Base-by-base conservation (phyloP, 2,797 vertebrate genomes). In the Notoglanidium macrostoma region DNA sequence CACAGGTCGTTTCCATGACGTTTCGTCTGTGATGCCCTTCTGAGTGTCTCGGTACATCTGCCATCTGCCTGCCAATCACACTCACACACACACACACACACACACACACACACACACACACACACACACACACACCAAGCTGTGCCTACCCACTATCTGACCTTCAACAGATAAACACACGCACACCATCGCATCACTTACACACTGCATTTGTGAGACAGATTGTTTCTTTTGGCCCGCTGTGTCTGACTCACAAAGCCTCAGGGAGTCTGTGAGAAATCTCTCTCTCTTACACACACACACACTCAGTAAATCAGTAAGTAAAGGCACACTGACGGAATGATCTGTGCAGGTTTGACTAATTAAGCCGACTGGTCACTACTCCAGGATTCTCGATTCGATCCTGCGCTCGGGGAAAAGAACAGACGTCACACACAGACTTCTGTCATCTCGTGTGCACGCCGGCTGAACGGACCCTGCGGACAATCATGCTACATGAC, bases 231-330 rank as follows among this genome's bases (percentile, higher is more conserved):
- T 44, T 80, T 61, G 35, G 55, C 78, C 78, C 44, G 78, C 78
- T 80, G 55, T 79, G 63, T 80, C 77, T 86, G 88, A 89, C 79
- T 88, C 65, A 83, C 68, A 88, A 82, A 72, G 73, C 82, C 85
- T 85, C 29, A 51, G 82, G 55, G 83, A 79, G 5, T 87, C 65
- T 46, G 23, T 15, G 40, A 80, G 59, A 87, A 88, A 78, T 21
- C 63, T 23, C 84, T 10, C 68, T 10, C 21, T 35, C 61, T 44
- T 65, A 32, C 82, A 55, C 67, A 40, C 70, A 74, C 83, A 74
- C 70, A 85, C 83, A 46, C 12, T 55, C 0, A 23, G n/a, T 54
- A 26, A 29, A 2, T 70, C 44, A 32, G 67, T 55, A 70, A 57
- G 67, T 72, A 57, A 63, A 63, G 59, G 40, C 49, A 21, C 23